Evolutionary conservation across 1,140 invertebrate genomes (phyloP).

Genomic region (Lutraria rhynchaena): DNA sequence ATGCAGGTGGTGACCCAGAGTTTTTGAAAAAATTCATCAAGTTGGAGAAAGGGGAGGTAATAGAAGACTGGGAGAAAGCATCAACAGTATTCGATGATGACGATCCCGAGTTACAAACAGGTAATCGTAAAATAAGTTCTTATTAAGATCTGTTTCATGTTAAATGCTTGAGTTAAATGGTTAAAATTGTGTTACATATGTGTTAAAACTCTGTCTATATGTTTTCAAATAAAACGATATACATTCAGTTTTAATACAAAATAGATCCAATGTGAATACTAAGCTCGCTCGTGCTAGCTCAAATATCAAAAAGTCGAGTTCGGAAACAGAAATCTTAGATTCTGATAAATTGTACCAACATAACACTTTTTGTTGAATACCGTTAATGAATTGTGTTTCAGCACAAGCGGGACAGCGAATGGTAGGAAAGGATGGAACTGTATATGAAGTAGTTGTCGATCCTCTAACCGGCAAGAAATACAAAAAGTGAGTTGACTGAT

Average conservation of each 20-base stretch:
- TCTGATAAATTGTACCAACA: too few relatives aligned
- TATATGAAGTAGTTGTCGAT: conserved; percentile 80
- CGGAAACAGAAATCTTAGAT: too few relatives aligned
- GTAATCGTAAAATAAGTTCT: conserved; percentile 45
- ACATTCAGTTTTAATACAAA: too few relatives aligned
- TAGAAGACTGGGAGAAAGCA: conserved; percentile 81
- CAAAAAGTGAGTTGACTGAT: conserved; percentile 77
- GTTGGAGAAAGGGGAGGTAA: conserved; percentile 77
- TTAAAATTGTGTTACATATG: too few relatives aligned
- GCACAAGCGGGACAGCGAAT: conserved; percentile 75
- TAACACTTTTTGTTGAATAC: too few relatives aligned
- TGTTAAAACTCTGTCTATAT: too few relatives aligned
- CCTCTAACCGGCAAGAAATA: conserved; percentile 81
- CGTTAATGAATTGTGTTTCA: conserved; percentile 64
- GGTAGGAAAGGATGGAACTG: conserved; percentile 77
- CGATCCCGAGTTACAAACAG: conserved; percentile 72
- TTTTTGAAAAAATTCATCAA: conserved; percentile 80
- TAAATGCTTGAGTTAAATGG: too few relatives aligned
- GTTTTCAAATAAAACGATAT: too few relatives aligned
- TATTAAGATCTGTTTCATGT: not conserved
- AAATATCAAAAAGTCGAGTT: too few relatives aligned
- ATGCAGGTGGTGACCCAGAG: conserved; percentile 77
- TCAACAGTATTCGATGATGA: conserved; percentile 79
- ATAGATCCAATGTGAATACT: too few relatives aligned
- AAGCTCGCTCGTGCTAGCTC: too few relatives aligned